Evolutionary conservation across 2,113 vertebrate species (phyloP).

Genomic region (Centrocercus urophasianus): DNA sequence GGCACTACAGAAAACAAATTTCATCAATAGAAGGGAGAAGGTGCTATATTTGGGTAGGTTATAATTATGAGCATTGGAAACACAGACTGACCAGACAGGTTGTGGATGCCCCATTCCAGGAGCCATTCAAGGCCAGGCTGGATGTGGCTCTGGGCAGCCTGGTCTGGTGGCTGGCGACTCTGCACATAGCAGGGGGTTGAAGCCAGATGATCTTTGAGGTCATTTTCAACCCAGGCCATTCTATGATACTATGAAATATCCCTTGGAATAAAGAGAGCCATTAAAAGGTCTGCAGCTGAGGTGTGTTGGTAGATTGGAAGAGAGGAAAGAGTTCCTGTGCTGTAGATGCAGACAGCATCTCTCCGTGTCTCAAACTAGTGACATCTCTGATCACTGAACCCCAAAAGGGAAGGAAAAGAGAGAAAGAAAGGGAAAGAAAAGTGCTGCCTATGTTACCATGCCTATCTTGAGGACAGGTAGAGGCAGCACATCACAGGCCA

Average conservation of each 20-base stretch:
- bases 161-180: no score
- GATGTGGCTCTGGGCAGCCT: no score
- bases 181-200: no score
- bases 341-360: neutral
- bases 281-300: neutral
- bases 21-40: neutral
- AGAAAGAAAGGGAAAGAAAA: neutral
- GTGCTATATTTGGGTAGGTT: neutral
- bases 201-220: no score
- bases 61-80: neutral
- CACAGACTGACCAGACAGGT: no score
- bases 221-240: no score
- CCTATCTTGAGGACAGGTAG: neutral
- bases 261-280: neutral
- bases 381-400: neutral
- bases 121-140: no score
- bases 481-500: neutral
- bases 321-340: neutral
- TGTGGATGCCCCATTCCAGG: no score
- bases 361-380: neutral
- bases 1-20: neutral
- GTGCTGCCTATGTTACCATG: neutral
- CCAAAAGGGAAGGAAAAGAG: neutral
- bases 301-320: neutral
- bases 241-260: no score